These are phyloP conservation scores for Drosophila leonis DNA, from an alignment of 2,888 invertebrate species.

Conservation along the genomic window DNA sequence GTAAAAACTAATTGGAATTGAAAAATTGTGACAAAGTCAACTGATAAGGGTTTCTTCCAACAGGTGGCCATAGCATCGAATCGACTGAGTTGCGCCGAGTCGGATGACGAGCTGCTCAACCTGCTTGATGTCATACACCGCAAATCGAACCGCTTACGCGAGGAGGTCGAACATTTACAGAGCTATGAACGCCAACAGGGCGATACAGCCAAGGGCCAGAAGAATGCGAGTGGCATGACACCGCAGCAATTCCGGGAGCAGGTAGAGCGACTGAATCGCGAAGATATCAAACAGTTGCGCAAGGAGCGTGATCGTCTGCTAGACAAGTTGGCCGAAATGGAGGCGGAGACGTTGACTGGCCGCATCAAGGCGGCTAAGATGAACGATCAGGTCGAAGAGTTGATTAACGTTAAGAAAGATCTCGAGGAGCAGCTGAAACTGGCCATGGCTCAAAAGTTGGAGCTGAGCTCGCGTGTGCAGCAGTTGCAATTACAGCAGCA, in stretches of 20 bases:
- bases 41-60: not conserved
- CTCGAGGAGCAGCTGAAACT: slow-evolving; percentile 88
- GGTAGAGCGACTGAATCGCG: slow-evolving; percentile 84
- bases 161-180: slow-evolving; percentile 90
- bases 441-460: slow-evolving; percentile 87
- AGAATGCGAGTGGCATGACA: slow-evolving; percentile 70
- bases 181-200: slow-evolving; percentile 82
- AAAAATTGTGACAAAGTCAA: not conserved
- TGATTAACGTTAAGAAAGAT: slow-evolving; percentile 87
- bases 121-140: slow-evolving; percentile 94
- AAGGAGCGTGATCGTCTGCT: slow-evolving; percentile 91
- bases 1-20: not conserved
- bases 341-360: slow-evolving; percentile 90
- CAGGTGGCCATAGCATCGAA: slow-evolving; percentile 83
- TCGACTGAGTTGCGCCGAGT: slow-evolving; percentile 85
- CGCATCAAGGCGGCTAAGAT: slow-evolving; percentile 89
- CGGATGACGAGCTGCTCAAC: slow-evolving; percentile 94
- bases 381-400: slow-evolving; percentile 88
- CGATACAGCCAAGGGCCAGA: slow-evolving; percentile 40
- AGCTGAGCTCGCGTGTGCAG: slow-evolving; percentile 87
- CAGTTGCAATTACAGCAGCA: slow-evolving; percentile 86
- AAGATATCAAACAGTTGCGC: slow-evolving; percentile 88
- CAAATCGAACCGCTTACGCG: slow-evolving; percentile 90
- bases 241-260: slow-evolving; percentile 83
- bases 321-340: slow-evolving; percentile 91